Base-by-base conservation (phyloP, 2,888 invertebrate genomes). In the Ptilodon capucinus region DNA sequence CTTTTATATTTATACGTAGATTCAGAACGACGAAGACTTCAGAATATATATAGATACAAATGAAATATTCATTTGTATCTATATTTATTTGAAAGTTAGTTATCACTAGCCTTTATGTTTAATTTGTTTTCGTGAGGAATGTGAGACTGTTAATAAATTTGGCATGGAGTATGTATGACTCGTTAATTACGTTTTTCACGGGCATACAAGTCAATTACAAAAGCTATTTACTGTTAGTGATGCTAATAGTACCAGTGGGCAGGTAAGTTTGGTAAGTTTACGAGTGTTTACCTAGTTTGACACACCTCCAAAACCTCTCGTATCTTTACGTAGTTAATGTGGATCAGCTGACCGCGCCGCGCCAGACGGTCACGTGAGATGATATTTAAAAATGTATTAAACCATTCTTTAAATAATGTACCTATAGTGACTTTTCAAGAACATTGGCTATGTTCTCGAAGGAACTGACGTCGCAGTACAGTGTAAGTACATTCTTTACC, bases 271-370 rank as follows among this genome's bases (percentile, higher is more conserved):
- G 11, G 47, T 39, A 40, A 49, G 52, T 55, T 50, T 53, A 53
- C 46, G 43, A 42, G 13, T 54, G 51, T 57, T 60, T 61, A 56
- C 68, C 56, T 63, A 60, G 49, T 40, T 51, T 46, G 76, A 74
- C 76, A 76, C 76, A 71, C 76, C 76, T 75, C 68, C 72, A 51
- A 58, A 63, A 52, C 57, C 48, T 51, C 46, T 45, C 21, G 13
- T 30, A 40, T 25, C 32, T 46, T 51, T 51, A 51, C 51, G 48
- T 48, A 42, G 17, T 13, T 36, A 21, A 17, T 19, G 18, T 16
- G 19, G 28, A 40, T 34, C 47, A 47, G 32, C 38, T 47, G 46
- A 47, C 40, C 16, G 14, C n/a, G n/a, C 9, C 42, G 28, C 28
- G 35, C 32, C 35, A 44, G 28, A n/a, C 39, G 23, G 6, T 54